phyloP scores from a whole-genome alignment of 2,797 vertebrate species.

The Acanthurus leucopareius region DNA sequence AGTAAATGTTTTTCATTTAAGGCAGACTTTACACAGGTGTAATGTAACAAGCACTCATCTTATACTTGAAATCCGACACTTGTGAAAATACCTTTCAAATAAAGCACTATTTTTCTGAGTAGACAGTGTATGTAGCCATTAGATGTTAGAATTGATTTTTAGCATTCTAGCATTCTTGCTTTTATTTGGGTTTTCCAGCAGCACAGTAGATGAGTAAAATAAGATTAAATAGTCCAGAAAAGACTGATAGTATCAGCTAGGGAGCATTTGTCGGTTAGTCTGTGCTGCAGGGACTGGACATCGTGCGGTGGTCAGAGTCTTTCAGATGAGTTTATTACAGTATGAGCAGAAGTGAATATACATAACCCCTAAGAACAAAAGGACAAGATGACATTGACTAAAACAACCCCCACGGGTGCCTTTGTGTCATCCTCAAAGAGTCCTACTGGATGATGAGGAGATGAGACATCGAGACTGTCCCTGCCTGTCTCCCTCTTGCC shows the following conservation, averaged over 20 bases:
- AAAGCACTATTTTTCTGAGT: not conserved
- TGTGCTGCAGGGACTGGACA: constrained; percentile 21
- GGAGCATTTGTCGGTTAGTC: constrained; percentile 18
- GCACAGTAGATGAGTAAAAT: not conserved
- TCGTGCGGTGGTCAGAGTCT: constrained; percentile 28
- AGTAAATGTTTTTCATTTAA: not conserved
- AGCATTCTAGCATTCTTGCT: not conserved
- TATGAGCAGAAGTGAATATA: constrained; percentile 30
- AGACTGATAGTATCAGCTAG: not conserved
- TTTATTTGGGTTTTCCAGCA: constrained; percentile 36
- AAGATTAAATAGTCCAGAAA: constrained; percentile 10
- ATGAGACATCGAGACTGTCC: constrained; percentile 54
- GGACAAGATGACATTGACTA: constrained; percentile 59
- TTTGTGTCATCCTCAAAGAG: constrained; percentile 50
- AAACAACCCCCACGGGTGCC: constrained; percentile 45
- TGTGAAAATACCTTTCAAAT: not conserved
- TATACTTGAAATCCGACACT: too few relatives aligned
- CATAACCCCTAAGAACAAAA: constrained; percentile 42
- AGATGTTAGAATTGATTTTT: not conserved
- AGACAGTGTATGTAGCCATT: not conserved
- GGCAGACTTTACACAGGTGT: not conserved
- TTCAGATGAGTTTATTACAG: constrained; percentile 21
- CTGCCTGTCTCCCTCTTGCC: constrained; percentile 9
- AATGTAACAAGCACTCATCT: not conserved
- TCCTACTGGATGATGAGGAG: constrained; percentile 54